Base-by-base conservation (phyloP, 1,140 invertebrate genomes). In the Artemia franciscana region DNA sequence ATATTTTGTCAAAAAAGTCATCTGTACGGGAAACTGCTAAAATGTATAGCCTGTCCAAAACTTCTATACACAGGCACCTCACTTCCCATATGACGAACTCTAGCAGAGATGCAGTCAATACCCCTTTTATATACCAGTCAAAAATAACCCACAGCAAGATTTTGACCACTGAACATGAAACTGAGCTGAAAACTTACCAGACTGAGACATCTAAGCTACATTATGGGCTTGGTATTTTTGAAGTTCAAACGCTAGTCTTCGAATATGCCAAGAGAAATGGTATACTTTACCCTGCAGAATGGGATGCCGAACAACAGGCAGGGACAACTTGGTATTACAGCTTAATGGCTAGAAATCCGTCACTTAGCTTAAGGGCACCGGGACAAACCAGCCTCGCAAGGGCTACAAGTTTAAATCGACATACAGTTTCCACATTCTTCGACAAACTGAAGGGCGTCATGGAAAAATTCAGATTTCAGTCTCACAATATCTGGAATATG, bases 401-500 rank as follows among this genome's bases (percentile, higher is more conserved):
- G 65, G 72, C 73, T 5, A 75, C 73, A 12, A 73, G 71, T 60
- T 77, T 77, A 65, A 78, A 78, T 66, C 71, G 71, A 76, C 68
- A 39, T 5, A 78, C 75, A 61, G 69, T 74, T 4, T 39, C 26
- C n/a, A 60, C 61, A 30, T 76, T 75, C 69, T 75, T 67, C 68
- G 63, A 69, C 23, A 72, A 71, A 51, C 39, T 51, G 39, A 18
- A 18, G 12, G 39, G 21, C 12, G 39, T 51, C 21, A 51, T 51
- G 39, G 39, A 12, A 15, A 51, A 51, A 18, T 51, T 15, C 39
- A 12, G 21, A 18, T 51, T 51, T 18, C 39, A 12, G 12, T 1
- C 39, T 2, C 1, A 51, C 39, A 51, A 51, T 18, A 51, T 51
- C 21, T 51, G 39, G 39, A 51, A 51, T 51, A 56, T 5, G 57